Conservation (phyloP, 2,888 invertebrate genomes). For the Orthosia gracilis region DNA sequence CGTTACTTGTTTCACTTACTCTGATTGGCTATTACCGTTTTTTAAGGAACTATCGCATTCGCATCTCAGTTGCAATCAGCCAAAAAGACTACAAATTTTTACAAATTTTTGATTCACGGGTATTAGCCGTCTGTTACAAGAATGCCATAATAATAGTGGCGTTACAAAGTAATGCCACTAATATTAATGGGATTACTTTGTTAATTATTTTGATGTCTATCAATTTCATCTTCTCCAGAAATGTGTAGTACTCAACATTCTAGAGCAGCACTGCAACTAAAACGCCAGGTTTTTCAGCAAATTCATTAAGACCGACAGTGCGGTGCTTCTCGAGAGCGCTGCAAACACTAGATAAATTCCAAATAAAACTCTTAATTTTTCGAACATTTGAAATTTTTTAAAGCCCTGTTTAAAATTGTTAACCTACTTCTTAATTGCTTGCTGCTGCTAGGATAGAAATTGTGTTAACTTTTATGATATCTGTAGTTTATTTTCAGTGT, state of each 20-base stretch:
- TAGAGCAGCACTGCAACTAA: constrained; percentile 26
- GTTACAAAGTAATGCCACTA: too few species aligned
- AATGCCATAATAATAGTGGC: neutral
- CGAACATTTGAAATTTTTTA: constrained; percentile 28
- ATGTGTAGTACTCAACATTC: constrained; percentile 19
- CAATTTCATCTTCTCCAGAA: neutral
- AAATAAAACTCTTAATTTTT: constrained; percentile 52
- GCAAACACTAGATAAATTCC: constrained; percentile 59
- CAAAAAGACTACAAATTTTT: too few species aligned
- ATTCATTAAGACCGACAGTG: constrained; percentile 52
- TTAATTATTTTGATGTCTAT: neutral
- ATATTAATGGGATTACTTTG: neutral
- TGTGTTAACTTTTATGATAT: constrained; percentile 16
- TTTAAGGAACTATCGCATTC: too few species aligned
- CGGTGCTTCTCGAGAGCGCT: constrained; percentile 41
- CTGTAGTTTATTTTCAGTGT: neutral
- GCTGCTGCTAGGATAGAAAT: constrained; percentile 31
- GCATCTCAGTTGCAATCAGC: too few species aligned
- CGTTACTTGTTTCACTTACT: neutral
- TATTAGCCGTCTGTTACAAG: too few species aligned
- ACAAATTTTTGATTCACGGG: too few species aligned
- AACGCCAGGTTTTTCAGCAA: constrained; percentile 45
- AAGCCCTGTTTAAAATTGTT: constrained; percentile 33
- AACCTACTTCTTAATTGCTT: constrained; percentile 33
- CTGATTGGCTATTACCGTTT: neutral